phyloP scores from a whole-genome alignment of 2,888 invertebrate genomes.

The Lasioglossum calceatum region DNA sequence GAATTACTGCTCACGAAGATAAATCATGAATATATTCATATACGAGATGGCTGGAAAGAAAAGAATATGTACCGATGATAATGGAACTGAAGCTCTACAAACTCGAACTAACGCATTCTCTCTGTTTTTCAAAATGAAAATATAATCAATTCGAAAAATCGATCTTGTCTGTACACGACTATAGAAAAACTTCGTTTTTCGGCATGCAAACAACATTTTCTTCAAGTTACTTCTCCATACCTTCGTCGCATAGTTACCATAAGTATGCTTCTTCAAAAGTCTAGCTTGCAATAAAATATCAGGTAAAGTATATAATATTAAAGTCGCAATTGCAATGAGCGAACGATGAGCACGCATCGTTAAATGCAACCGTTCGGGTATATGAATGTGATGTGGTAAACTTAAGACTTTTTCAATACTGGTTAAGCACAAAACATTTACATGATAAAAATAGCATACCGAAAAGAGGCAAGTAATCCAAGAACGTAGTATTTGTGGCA shows the following conservation, averaged over 20 bases:
- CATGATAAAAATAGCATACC: conserved; percentile 77
- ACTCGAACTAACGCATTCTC: not conserved
- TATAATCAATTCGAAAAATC: not conserved
- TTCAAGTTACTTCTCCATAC: not conserved
- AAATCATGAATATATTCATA: not conserved
- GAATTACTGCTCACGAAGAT: not conserved
- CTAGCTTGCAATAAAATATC: not conserved
- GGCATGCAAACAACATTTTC: conserved; percentile 34
- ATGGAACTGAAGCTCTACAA: not conserved
- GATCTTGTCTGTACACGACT: conserved; percentile 24
- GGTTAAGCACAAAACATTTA: conserved; percentile 58
- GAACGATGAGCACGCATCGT: conserved; percentile 12
- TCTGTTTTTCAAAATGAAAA: not conserved
- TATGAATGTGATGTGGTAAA: conserved; percentile 36
- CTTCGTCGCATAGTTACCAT: conserved; percentile 3
- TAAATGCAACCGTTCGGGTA: conserved; percentile 20
- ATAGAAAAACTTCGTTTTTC: conserved; percentile 8
- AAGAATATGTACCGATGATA: not conserved
- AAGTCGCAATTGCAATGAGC: conserved; percentile 14
- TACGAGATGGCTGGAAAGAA: not conserved
- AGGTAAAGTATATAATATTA: conserved; percentile 10
- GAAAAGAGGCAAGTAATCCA: conserved; percentile 81
- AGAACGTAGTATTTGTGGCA: conserved; percentile 86
- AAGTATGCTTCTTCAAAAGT: not conserved
- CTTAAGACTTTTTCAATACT: conserved; percentile 47